Base-by-base conservation (phyloP, 1,140 invertebrate genomes). In the Drosophila kohkoa region DNA sequence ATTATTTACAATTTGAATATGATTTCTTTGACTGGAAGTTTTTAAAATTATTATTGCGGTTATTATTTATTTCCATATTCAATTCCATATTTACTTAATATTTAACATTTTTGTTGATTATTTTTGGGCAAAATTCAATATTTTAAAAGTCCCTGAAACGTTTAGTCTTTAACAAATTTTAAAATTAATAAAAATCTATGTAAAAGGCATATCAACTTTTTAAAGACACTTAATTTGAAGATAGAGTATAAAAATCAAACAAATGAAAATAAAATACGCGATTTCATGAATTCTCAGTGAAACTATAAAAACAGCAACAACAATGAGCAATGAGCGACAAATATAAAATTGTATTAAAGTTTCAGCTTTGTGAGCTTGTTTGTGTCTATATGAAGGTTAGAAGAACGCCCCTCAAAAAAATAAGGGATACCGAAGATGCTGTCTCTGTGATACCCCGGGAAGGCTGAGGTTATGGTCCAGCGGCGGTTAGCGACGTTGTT, bases 351-450 rank as follows among this genome's bases (percentile, higher is more conserved):
- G 49, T 46, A 73, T 52, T 16, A 51, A 35, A 55, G 54, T 41
- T 41, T 45, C 20, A 38, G 20, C 7, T 69, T 4, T 41, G 32
- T 8, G n/a, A 43, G 41, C 11, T 11, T 41, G 38, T 11, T 3
- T 11, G 38, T 7, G 30, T 32, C 30, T 32, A 32, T 38, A 11
- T 38, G 6, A 13, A 20, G 51, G 32, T 13, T 52, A 30, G 46
- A 20, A 1, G 1, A 10, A 25, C 7, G 11, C 13, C 3, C 28
- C 0, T n/a, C 3, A 49, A 48, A 63, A 60, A 58, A 16, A 28
- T 57, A 52, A 65, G 32, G 67, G 49, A 76, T 69, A 73, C 63
- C 58, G 63, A 82, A 81, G 85, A 76, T 75, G 77, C 54, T 59
- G 64, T 68, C 64, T 60, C 32, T 57, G 45, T 48, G 20, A 60